Evolutionary conservation across 2,888 invertebrate species (phyloP).

Genomic region (Galerucella nymphaeae): DNA sequence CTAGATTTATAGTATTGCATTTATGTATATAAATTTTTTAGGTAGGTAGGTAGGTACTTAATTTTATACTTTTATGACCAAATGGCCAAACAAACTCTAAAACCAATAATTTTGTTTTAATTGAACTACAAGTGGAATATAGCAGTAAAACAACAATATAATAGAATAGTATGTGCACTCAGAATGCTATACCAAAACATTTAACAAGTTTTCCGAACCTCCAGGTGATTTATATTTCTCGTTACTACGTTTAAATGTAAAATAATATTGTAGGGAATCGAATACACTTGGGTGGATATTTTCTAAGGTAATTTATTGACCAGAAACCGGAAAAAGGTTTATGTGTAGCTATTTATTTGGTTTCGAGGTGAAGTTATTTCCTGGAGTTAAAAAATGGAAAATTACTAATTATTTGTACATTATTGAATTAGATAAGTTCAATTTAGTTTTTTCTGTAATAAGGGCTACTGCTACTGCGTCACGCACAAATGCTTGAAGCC

Average conservation of each 20-base stretch:
- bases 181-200: slow-evolving; percentile 6
- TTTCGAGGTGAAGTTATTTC: slow-evolving; percentile 45
- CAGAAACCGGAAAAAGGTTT: slow-evolving; percentile 43
- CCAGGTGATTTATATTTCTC: slow-evolving; percentile 26
- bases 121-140: background rate
- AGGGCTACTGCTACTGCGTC: too few species aligned
- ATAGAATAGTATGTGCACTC: background rate
- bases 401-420: background rate
- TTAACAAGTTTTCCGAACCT: slow-evolving; percentile 25
- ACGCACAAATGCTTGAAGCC: too few species aligned
- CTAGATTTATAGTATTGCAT: background rate
- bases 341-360: slow-evolving; percentile 45
- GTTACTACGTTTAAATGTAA: slow-evolving; percentile 32
- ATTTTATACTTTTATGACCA: too few species aligned
- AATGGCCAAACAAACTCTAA: background rate
- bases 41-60: too few species aligned
- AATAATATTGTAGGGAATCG: slow-evolving; percentile 39
- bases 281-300: slow-evolving; percentile 40
- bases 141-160: background rate
- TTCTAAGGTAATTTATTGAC: slow-evolving; percentile 43
- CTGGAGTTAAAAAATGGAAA: slow-evolving; percentile 43
- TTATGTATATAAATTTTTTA: background rate
- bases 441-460: too few species aligned
- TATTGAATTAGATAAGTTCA: too few species aligned
- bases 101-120: slow-evolving; percentile 4